A percentile compares a stretch with the other conserved stretches of the same genome.
These are phyloP conservation scores for Caranx melampygus DNA, from an alignment of 2,113 vertebrate species.

Conservation along the genomic window DNA sequence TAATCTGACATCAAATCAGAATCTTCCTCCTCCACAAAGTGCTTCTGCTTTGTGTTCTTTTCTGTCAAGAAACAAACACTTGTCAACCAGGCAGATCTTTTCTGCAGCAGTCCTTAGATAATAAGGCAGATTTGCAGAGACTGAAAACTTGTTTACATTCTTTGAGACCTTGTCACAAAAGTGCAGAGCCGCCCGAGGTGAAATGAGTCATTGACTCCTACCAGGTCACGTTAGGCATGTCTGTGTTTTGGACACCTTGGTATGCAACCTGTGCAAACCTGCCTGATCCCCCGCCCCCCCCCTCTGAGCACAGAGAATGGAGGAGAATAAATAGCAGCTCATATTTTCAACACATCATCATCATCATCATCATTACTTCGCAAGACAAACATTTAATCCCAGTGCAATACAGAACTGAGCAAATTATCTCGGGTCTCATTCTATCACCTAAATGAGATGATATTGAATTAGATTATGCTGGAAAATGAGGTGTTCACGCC, in stretches of 20 bases:
- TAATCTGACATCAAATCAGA: conserved; percentile 59
- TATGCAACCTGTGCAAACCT: conserved; percentile 71
- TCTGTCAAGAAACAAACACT: conserved; percentile 65
- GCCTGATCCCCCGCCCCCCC: conserved; percentile 1
- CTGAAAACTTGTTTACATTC: conserved; percentile 79
- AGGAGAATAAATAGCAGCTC: conserved; percentile 63
- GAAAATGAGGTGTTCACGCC: conserved; percentile 81
- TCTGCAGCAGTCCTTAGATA: conserved; percentile 65
- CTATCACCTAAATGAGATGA: conserved; percentile 80
- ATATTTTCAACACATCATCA: conserved; percentile 72
- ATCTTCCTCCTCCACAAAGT: conserved; percentile 44
- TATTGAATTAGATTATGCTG: conserved; percentile 80
- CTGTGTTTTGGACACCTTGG: conserved; percentile 46
- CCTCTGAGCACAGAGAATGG: conserved; percentile 7
- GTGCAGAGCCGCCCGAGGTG: conserved; percentile 70
- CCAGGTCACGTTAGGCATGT: conserved; percentile 63
- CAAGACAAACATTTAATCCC: conserved; percentile 80
- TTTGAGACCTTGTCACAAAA: conserved; percentile 70
- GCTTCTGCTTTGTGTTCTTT: conserved; percentile 36
- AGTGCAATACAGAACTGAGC: conserved; percentile 45
- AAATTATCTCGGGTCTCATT: conserved; percentile 74
- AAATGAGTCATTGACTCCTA: conserved; percentile 70
- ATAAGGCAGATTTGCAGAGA: conserved; percentile 70
- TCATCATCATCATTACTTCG: conserved; percentile 75
- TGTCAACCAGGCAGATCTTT: conserved; percentile 60